A percentile compares a stretch with the other conserved stretches of the same genome.
These are phyloP conservation scores for Cephalopholis sonnerati DNA, from an alignment of 2,113 vertebrate genomes.

Conservation along the genomic window DNA sequence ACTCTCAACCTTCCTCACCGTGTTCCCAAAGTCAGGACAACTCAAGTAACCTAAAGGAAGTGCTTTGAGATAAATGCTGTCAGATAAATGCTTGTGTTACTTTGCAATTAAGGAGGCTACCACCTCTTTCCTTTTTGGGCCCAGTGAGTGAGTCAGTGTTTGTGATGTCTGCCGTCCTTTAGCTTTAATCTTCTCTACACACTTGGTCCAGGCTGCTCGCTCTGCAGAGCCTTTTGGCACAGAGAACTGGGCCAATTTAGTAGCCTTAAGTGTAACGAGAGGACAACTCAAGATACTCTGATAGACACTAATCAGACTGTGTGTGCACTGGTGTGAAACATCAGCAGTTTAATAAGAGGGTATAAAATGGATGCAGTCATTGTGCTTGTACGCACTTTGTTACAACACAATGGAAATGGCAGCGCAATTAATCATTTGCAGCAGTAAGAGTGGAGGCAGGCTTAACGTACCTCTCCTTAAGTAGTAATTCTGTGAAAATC, in stretches of 20 bases:
- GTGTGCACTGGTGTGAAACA: not conserved
- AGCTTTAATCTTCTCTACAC: conserved; percentile 65
- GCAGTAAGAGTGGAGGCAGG: not conserved
- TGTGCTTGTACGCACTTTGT: not conserved
- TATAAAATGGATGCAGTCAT: not conserved
- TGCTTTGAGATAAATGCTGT: conserved; percentile 19
- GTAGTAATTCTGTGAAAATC: conserved; percentile 31
- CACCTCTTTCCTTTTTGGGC: conserved; percentile 31
- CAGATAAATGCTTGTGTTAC: conserved; percentile 34
- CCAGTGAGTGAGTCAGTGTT: conserved; percentile 59
- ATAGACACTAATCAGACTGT: conserved; percentile 28
- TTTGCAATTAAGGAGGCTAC: conserved; percentile 47
- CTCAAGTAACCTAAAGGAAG: not conserved
- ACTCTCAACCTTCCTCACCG: not conserved
- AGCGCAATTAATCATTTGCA: conserved; percentile 32
- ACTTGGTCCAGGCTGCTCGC: conserved; percentile 13
- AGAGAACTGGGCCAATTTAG: conserved; percentile 53
- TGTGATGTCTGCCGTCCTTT: conserved; percentile 56
- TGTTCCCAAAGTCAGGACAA: not conserved
- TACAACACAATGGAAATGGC: conserved; percentile 2
- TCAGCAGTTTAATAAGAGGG: conserved; percentile 17
- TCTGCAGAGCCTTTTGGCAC: conserved; percentile 46
- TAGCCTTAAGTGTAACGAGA: conserved; percentile 48
- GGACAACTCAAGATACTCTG: conserved; percentile 38
- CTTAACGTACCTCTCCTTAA: conserved; percentile 4